Base-by-base conservation (phyloP, 2,888 invertebrate species). In the Polia nebulosa region DNA sequence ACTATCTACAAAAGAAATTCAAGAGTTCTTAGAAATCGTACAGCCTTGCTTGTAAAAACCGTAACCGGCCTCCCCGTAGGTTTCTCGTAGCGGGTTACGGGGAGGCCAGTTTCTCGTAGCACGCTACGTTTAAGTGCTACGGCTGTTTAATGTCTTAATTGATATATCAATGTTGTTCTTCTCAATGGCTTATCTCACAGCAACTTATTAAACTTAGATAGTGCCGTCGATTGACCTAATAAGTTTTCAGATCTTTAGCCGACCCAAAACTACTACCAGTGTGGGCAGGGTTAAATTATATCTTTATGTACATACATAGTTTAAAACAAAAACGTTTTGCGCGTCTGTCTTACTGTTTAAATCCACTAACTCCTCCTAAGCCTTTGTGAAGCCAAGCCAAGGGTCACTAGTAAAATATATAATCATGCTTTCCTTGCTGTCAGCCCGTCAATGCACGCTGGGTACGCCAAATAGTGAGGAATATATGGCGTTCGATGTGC, bases 401-500 rank as follows among this genome's bases (percentile, higher is more conserved):
- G n/a, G n/a, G 8, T 41, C 39, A n/a, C 39, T 41, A 41, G 36
- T 41, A 29, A 66, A 74, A 66, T 66, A 55, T 59, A 61, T 59
- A 58, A 64, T 62, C 58, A 67, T 27, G 64, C n/a, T 29, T 64
- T 15, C 29, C 20, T n/a, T 63, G 44, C 34, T 56, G 59, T 53
- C 60, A 66, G 29, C 3, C 58, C 32, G 64, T 69, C 78, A 72
- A 41, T 41, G 29, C 56, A 60, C 53, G 69, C 80, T 61, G 80
- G 62, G 45, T 47, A 80, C 36, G 81, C 60, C 72, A 77, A 72
- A 22, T 56, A 58, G 68, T 72, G 72, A 80, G 60, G 65, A 72
- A 79, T 69, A 79, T 80, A 80, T 76, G 81, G 80, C 67, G 64
- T 69, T 44, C 78, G 66, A 63, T 80, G 75, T 79, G 57, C 60